Conservation (phyloP, 2,113 vertebrate genomes). For the Hemiscyllium ocellatum region DNA sequence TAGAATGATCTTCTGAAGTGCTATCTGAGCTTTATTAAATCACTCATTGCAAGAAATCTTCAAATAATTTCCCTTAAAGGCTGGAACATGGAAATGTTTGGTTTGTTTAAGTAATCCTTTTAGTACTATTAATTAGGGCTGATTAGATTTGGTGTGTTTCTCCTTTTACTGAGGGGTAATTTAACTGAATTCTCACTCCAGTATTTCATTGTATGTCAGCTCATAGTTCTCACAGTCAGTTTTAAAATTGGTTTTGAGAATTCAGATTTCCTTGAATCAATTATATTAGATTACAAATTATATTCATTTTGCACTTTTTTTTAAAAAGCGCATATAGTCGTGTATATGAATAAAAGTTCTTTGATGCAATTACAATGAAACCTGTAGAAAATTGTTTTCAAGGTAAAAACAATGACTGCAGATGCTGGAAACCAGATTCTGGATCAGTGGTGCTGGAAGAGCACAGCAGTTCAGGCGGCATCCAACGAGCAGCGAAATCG, state of each 20-base stretch:
- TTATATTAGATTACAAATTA: background rate
- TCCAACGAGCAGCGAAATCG: no score
- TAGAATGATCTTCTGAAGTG: background rate
- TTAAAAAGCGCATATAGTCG: background rate
- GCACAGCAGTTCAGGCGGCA: no score
- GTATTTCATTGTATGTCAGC: background rate
- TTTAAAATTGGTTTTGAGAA: background rate
- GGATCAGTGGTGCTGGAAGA: no score
- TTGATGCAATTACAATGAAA: background rate
- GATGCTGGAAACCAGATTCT: no score
- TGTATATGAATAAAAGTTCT: background rate
- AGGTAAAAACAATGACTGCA: no score
- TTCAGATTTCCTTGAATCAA: background rate
- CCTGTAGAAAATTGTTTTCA: no score
- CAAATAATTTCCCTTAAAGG: background rate
- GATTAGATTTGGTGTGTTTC: background rate
- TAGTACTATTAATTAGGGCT: background rate
- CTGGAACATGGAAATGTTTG: background rate
- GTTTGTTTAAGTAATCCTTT: background rate
- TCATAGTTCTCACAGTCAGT: background rate
- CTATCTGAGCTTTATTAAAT: background rate
- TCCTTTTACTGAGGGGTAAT: background rate
- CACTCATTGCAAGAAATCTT: background rate
- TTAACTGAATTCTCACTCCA: background rate
- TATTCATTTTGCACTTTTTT: no score